Base-by-base conservation (phyloP, 2,888 invertebrate species). In the Omphaloscelis lunosa region DNA sequence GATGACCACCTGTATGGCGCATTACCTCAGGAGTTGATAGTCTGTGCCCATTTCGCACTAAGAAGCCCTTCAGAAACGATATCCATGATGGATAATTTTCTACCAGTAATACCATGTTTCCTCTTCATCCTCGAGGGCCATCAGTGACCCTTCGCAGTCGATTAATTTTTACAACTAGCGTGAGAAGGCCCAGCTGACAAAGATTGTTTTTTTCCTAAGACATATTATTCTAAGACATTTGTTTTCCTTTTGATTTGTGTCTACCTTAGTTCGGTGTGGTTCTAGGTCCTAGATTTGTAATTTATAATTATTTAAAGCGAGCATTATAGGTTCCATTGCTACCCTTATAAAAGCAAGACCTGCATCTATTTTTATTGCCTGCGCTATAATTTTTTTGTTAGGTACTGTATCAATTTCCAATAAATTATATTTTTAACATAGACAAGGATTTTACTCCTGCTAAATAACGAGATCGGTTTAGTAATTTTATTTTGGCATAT, bases 101-200 rank as follows among this genome's bases (percentile, higher is more conserved):
- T 34, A 53, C 8, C 39, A 48, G 62, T 69, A 51, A 76, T 79
- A 78, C 72, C 68, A 67, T 67, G 77, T 75, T 75, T 61, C 70
- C 66, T 62, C 53, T 27, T 69, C 68, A 72, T 79, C 86, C 71
- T 74, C 63, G 74, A 86, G 84, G 68, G 81, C 59, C 71, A 73
- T 39, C n/a, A 75, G 76, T 75, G 74, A 82, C 87, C 87, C 86
- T 87, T 88, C 77, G 61, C 82, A 75, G 79, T 74, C 86, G 84
- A 87, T 87, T 79, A 88, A 87, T 87, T 87, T 87, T 87, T 88
- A 88, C 76, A 88, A 80, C 84, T 71, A 72, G 39, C 77, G 74
- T 88, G 88, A 67, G 87, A 88, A 73, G 63, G 53, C 70, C n/a
- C 88, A 86, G 80, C 80, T 88, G 87, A 66, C 69, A 71, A 51